phyloP scores from a whole-genome alignment of 1,140 invertebrate genomes.

The Scaptomyza pallida region DNA sequence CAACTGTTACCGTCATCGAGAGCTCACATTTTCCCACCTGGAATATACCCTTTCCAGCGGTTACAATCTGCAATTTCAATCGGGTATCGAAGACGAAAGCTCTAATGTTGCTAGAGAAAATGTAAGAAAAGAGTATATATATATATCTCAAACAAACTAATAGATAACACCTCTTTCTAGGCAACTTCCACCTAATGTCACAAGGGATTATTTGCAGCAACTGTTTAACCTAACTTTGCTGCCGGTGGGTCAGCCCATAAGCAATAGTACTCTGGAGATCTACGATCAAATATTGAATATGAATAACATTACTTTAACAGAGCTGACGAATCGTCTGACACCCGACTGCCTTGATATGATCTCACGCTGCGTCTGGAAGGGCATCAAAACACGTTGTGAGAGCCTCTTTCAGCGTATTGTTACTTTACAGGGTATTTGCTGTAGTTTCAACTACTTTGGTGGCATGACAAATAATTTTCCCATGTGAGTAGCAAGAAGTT shows the following conservation, averaged over 20 bases:
- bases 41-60: constrained; percentile 89
- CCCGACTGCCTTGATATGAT: constrained; percentile 86
- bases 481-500: constrained; percentile 47
- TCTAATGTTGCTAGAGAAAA: constrained; percentile 76
- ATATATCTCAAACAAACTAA: not conserved
- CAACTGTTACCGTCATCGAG: constrained; percentile 86
- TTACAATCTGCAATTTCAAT: constrained; percentile 87
- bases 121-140: constrained; percentile 47
- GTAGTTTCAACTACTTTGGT: constrained; percentile 88
- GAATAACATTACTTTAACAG: constrained; percentile 78
- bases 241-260: constrained; percentile 47
- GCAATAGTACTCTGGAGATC: constrained; percentile 42
- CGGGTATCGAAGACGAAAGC: constrained; percentile 82
- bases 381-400: constrained; percentile 85
- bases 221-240: constrained; percentile 71
- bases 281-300: constrained; percentile 83
- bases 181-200: constrained; percentile 57
- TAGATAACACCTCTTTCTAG: constrained; percentile 26
- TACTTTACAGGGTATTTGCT: constrained; percentile 86
- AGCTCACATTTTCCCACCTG: constrained; percentile 89
- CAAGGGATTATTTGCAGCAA: constrained; percentile 48
- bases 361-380: constrained; percentile 88
- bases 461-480: constrained; percentile 76
- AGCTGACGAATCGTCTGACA: constrained; percentile 79
- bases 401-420: constrained; percentile 86